Percentiles rank a stretch among this genome's conserved stretches.
phyloP scores from a whole-genome alignment of 2,113 vertebrate genomes.

The Phalacrocorax pelagicus region DNA sequence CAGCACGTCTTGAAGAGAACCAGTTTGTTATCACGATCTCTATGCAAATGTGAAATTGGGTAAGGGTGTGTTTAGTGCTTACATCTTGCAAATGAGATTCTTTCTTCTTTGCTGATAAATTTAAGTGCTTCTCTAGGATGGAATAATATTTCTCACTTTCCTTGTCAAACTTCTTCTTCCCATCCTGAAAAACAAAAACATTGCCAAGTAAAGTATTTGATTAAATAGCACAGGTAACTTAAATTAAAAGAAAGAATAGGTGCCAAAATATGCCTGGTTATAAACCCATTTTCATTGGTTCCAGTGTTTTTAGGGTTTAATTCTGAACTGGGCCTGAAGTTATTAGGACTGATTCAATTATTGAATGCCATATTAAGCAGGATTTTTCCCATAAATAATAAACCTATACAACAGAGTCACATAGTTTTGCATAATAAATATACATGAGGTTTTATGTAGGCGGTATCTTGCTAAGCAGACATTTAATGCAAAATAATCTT shows the following conservation, averaged over 20 bases:
- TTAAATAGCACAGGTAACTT: not conserved
- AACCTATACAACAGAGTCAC: not conserved
- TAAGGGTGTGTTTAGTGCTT: constrained; percentile 38
- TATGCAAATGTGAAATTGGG: not conserved
- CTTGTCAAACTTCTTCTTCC: constrained; percentile 96
- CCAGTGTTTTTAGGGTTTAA: not conserved
- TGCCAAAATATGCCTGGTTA: not conserved
- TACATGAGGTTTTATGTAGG: not conserved
- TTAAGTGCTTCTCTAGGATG: constrained; percentile 92
- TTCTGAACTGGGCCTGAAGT: not conserved
- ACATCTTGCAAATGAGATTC: constrained; percentile 94
- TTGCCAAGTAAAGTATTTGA: not conserved
- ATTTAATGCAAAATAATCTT: not conserved
- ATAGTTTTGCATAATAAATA: not conserved
- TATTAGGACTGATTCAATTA: not conserved
- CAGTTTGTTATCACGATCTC: not conserved
- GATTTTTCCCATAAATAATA: not conserved
- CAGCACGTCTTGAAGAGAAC: not conserved
- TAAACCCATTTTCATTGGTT: not conserved
- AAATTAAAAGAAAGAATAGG: not conserved
- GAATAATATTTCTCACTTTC: constrained; percentile 96
- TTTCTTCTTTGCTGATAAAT: constrained; percentile 93
- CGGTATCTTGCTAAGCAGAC: not conserved
- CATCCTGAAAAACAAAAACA: constrained; percentile 81
- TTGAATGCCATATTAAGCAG: not conserved